Percentiles rank a stretch among this genome's conserved stretches.
phyloP scores from a whole-genome alignment of 1,140 invertebrate genomes.

The Aplysia californica region DNA sequence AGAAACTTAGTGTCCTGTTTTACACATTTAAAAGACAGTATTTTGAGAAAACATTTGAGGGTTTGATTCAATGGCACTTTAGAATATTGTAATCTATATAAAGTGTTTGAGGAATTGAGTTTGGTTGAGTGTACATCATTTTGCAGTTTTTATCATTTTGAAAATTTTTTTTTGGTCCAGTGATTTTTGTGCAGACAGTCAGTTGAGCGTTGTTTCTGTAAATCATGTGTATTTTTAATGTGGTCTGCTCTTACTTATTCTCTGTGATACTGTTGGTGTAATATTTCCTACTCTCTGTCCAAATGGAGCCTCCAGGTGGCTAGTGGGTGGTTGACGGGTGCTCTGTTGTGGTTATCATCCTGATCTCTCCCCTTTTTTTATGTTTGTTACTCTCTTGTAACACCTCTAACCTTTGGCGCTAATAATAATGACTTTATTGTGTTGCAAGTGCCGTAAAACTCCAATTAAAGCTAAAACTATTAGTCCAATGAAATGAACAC shows the following conservation, averaged over 20 bases:
- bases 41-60: neutral
- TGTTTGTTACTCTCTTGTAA: too few species aligned
- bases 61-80: neutral
- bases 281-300: neutral
- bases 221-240: neutral
- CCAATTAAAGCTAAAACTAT: too few species aligned
- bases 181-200: too few species aligned
- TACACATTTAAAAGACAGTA: neutral
- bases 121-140: neutral
- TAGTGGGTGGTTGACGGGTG: too few species aligned
- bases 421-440: too few species aligned
- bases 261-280: neutral
- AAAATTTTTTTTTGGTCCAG: too few species aligned
- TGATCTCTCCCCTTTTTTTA: too few species aligned
- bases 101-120: neutral
- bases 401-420: too few species aligned
- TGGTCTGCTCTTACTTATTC: neutral
- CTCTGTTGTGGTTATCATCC: too few species aligned
- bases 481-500: too few species aligned
- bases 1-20: neutral
- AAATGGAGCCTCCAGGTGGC: too few species aligned
- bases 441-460: too few species aligned
- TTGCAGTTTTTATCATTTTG: neutral
- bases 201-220: neutral
- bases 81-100: neutral